Evolutionary conservation across 2,888 invertebrate genomes (phyloP).

Genomic region (Cephus nigrinus): DNA sequence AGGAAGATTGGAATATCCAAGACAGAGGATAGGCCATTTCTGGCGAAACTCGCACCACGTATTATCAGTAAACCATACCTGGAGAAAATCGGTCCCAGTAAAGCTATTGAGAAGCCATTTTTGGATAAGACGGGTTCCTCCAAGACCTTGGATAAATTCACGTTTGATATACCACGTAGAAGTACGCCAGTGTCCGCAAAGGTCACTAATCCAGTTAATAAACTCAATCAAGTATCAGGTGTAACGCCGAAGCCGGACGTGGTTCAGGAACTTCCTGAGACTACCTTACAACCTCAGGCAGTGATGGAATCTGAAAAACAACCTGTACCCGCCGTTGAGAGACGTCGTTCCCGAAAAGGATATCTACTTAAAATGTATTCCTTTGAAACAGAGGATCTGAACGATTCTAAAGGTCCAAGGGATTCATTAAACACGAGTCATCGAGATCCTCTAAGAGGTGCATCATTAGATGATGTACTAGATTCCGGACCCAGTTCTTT

Average conservation of each 20-base stretch:
- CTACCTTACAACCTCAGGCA: background rate
- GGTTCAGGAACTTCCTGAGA: background rate
- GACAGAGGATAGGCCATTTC: slow-evolving; percentile 60
- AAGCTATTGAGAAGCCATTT: slow-evolving; percentile 58
- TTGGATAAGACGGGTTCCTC: slow-evolving; percentile 60
- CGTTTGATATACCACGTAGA: slow-evolving; percentile 45
- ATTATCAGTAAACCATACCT: slow-evolving; percentile 61
- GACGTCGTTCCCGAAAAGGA: slow-evolving; percentile 54
- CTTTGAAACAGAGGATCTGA: slow-evolving; percentile 61
- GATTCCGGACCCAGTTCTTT: slow-evolving; percentile 54
- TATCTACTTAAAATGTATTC: slow-evolving; percentile 61
- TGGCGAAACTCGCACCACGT: slow-evolving; percentile 53
- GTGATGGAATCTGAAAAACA: background rate
- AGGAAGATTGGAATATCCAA: slow-evolving; percentile 61
- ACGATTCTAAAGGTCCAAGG: slow-evolving; percentile 28
- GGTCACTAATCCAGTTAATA: background rate
- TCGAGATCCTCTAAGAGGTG: slow-evolving; percentile 50
- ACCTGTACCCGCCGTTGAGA: background rate
- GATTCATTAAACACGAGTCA: slow-evolving; percentile 23
- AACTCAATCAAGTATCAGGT: background rate
- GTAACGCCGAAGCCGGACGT: background rate
- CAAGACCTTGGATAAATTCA: slow-evolving; percentile 58
- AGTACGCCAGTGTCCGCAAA: background rate
- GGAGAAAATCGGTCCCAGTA: slow-evolving; percentile 61
- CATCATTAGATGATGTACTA: slow-evolving; percentile 54